phyloP scores from a whole-genome alignment of 2,113 vertebrate species.

The Crotophaga sulcirostris region DNA sequence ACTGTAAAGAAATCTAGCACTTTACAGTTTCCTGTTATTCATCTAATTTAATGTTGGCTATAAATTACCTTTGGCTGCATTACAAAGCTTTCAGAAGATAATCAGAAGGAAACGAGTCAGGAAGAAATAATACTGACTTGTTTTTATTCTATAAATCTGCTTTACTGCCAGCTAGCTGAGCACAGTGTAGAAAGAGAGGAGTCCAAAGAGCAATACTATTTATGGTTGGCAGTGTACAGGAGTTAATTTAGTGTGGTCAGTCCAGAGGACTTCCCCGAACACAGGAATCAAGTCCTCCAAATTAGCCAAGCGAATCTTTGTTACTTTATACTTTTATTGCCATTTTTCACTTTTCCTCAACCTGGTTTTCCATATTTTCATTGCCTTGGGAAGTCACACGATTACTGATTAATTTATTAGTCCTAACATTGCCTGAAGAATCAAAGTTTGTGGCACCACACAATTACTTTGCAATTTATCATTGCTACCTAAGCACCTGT shows the following conservation, averaged over 20 bases:
- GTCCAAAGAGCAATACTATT: neutral
- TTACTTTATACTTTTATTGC: neutral
- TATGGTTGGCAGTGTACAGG: neutral
- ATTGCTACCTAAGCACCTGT: neutral
- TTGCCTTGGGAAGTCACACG: neutral
- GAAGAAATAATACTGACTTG: constrained; percentile 36
- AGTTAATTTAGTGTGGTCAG: neutral
- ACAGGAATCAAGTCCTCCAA: neutral
- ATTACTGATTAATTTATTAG: neutral
- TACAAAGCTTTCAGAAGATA: constrained; percentile 55
- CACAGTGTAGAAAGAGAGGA: neutral
- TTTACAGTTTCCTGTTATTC: constrained; percentile 47
- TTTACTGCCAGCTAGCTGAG: neutral
- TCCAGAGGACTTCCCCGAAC: neutral
- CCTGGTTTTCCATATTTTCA: neutral
- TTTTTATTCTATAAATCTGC: constrained; percentile 45
- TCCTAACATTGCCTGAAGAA: neutral
- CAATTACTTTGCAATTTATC: neutral
- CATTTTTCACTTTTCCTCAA: neutral
- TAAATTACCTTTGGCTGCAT: constrained; percentile 56
- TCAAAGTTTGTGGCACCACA: neutral
- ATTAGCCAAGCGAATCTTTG: neutral
- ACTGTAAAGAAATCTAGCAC: constrained; percentile 58
- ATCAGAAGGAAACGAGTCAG: constrained; percentile 32
- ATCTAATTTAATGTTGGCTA: constrained; percentile 26